These are phyloP conservation scores for Pentamera pediparva DNA, from an alignment of 53 echinoderm and acorn worm genomes.

Conservation along the genomic window DNA sequence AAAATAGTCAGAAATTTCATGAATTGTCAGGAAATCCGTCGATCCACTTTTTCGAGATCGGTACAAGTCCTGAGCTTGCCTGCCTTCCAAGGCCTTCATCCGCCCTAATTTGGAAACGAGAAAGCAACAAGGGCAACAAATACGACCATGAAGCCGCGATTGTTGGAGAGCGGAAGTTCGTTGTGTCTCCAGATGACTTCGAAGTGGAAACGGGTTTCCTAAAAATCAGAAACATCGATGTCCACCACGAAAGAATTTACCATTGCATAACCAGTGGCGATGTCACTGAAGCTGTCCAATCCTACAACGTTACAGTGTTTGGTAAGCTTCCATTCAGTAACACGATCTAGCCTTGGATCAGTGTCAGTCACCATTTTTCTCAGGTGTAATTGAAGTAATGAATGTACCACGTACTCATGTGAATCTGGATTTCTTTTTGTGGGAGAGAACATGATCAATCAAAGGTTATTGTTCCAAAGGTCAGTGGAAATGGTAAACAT, in stretches of 20 bases:
- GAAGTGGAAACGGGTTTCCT: background rate
- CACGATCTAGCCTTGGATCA: too few species aligned
- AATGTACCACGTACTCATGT: too few species aligned
- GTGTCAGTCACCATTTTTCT: too few species aligned
- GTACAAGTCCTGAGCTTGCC: background rate
- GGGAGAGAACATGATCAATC: too few species aligned
- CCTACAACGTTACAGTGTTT: background rate
- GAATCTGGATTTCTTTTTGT: too few species aligned
- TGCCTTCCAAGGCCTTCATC: background rate
- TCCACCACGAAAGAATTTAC: background rate
- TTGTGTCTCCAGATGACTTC: background rate
- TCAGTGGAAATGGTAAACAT: too few species aligned
- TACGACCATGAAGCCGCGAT: background rate
- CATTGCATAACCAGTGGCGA: background rate
- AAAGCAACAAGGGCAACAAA: background rate
- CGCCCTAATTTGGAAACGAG: background rate
- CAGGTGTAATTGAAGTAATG: too few species aligned
- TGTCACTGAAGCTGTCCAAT: background rate
- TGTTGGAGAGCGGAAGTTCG: background rate
- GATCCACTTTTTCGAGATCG: too few species aligned
- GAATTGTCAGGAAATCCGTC: too few species aligned
- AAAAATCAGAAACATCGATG: background rate
- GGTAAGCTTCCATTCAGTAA: too few species aligned
- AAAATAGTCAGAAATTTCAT: too few species aligned
- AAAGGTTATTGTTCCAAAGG: too few species aligned